Base-by-base conservation (phyloP, 1,140 invertebrate species). In the Stratiolaelaps scimitus region DNA sequence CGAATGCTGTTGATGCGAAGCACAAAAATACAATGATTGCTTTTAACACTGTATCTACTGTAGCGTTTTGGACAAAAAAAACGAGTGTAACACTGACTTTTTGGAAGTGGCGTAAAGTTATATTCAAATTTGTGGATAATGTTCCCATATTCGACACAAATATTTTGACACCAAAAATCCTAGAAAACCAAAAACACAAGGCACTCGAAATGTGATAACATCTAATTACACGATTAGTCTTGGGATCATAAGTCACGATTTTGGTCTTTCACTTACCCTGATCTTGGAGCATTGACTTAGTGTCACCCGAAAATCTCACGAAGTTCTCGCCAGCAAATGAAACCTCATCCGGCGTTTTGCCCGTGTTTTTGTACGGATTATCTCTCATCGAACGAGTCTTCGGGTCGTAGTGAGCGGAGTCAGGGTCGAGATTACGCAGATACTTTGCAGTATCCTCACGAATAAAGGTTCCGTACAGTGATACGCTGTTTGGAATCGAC, bases 401-500 rank as follows among this genome's bases (percentile, higher is more conserved):
- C 0, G 93, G 93, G 79, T 99, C 96, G 78, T 99, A 99, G 76
- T 96, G 97, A 0, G 95, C 93, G 0, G 93, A 97, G 74, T 94
- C 93, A 0, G 88, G 85, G 79, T 98, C 92, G 68, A 99, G 80
- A 77, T 98, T 98, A 48, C 92, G 80, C 53, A 99, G 78, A 79
- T 99, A 99, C 71, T 98, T 98, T 0, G 95, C 95, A 0, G 92
- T 98, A 75, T 99, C 96, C 79, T 99, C 95, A 70, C 96, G 80
- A 69, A 99, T 99, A 73, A 67, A 99, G 78, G 81, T 99, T 99
- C 73, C 96, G 78, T 0, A 99, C 93, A 29, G 90, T 99, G 73
- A 99, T 98, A 71, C 95, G 82, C 75, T 98, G 94, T 77, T 98
- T 96, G 1, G 89, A 94, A 73, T 99, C 96, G 5, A 98, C 92